Evolutionary conservation across 2,888 invertebrate species (phyloP).

Genomic region (Ceriagrion tenellum): DNA sequence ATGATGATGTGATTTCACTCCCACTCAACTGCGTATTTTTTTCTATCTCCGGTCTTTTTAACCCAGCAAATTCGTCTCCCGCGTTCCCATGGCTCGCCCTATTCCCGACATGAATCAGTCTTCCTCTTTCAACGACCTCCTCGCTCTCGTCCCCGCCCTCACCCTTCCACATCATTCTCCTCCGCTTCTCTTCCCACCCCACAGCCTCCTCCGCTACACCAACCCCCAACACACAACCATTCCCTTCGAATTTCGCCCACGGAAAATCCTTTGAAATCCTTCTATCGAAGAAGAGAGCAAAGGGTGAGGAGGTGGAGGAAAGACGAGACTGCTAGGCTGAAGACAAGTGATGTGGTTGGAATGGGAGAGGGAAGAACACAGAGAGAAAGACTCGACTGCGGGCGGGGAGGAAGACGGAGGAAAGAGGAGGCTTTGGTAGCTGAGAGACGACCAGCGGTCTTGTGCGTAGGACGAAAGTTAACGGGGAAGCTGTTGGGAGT

Average conservation of each 20-base stretch:
- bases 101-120: neutral
- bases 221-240: neutral
- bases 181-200: neutral
- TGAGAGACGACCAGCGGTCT: neutral
- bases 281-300: neutral
- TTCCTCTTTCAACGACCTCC: neutral
- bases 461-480: slow-evolving; percentile 10
- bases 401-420: neutral
- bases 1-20: neutral
- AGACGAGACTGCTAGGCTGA: slow-evolving; percentile 41
- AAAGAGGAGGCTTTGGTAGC: neutral
- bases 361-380: neutral
- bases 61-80: neutral
- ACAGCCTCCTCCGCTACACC: neutral
- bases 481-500: neutral
- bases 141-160: neutral
- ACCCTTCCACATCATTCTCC: too few relatives aligned
- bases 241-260: slow-evolving; percentile 29
- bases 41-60: neutral
- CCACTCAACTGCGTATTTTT: neutral
- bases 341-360: slow-evolving; percentile 66
- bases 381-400: neutral
- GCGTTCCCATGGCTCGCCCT: neutral
- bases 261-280: slow-evolving; percentile 66
- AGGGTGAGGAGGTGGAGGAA: neutral